These are phyloP conservation scores for Pipistrellus kuhlii DNA, from an alignment of 2,797 vertebrate species.

Conservation along the genomic window DNA sequence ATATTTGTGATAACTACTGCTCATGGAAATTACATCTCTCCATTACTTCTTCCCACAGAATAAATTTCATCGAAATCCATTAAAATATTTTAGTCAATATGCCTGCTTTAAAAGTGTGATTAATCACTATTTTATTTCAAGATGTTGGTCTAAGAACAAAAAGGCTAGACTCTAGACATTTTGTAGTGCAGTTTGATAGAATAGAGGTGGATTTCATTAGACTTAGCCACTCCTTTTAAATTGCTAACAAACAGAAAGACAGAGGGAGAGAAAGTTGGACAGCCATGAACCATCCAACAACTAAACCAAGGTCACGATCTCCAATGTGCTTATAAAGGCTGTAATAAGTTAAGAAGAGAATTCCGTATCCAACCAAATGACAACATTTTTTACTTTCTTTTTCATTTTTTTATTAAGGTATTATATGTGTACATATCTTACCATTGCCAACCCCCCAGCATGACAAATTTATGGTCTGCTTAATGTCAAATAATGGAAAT, in stretches of 20 bases:
- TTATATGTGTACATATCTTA: too few species aligned
- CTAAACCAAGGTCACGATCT: neutral
- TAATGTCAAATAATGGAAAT: neutral
- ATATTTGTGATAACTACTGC: slow-evolving; percentile 39
- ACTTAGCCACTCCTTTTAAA: neutral
- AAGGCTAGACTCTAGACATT: neutral
- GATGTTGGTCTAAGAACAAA: neutral
- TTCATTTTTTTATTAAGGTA: too few species aligned
- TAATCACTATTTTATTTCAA: slow-evolving; percentile 69
- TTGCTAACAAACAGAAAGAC: neutral
- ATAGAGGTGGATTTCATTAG: neutral
- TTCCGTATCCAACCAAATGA: neutral
- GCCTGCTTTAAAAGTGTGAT: slow-evolving; percentile 37
- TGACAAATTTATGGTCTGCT: neutral
- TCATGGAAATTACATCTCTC: slow-evolving; percentile 64
- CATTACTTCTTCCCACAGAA: slow-evolving; percentile 51
- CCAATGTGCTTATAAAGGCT: neutral
- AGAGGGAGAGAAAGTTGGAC: neutral
- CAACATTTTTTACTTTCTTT: neutral
- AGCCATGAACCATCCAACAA: neutral
- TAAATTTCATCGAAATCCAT: slow-evolving; percentile 56
- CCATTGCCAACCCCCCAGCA: too few species aligned
- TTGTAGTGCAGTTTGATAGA: neutral
- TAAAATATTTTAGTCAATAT: slow-evolving; percentile 55
- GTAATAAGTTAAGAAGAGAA: neutral